Base-by-base conservation (phyloP, 2,888 invertebrate genomes). In the Drosophila fulvimacula region DNA sequence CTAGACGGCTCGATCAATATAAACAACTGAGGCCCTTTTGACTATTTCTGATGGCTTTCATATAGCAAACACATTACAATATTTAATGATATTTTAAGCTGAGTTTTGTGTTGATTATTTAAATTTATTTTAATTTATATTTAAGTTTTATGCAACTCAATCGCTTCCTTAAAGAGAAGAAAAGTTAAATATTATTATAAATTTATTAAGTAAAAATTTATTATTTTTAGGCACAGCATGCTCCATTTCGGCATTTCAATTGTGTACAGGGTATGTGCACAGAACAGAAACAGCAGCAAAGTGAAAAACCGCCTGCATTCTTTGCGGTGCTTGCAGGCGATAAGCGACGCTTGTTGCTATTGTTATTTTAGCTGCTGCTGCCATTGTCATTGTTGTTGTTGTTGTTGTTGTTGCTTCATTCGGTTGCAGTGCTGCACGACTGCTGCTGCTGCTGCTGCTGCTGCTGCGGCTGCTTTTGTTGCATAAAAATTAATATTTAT, bases 401-500 rank as follows among this genome's bases (percentile, higher is more conserved):
- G 17, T 19, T 66, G 39, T 6, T 64, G 38, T 15, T 70, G 71
- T 51, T 74, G 78, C 39, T 49, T n/a, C 73, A 70, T 76, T 70
- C 71, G 64, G 39, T 71, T 76, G 64, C 65, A 48, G 48, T 58
- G 55, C 32, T 49, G 39, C 48, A 60, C 59, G 61, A 49, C 72
- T 75, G 61, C 70, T 48, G 53, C 72, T 75, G 61, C 70, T 48
- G 62, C 30, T 67, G 60, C 51, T 34, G 59, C 59, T 62, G 64
- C 39, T 30, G 57, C 56, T 60, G 62, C 68, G 56, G 73, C 66
- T 64, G 76, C 76, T 80, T 79, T 88, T 85, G 89, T 88, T 82
- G 84, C 79, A 85, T 88, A 82, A 88, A 87, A 89, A 85, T 85
- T 85, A 85, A 85, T 89, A 85, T 85, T 85, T 89, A 85, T 89